phyloP scores from a whole-genome alignment of 2,888 invertebrate genomes.

The Cosmia trapezina region DNA sequence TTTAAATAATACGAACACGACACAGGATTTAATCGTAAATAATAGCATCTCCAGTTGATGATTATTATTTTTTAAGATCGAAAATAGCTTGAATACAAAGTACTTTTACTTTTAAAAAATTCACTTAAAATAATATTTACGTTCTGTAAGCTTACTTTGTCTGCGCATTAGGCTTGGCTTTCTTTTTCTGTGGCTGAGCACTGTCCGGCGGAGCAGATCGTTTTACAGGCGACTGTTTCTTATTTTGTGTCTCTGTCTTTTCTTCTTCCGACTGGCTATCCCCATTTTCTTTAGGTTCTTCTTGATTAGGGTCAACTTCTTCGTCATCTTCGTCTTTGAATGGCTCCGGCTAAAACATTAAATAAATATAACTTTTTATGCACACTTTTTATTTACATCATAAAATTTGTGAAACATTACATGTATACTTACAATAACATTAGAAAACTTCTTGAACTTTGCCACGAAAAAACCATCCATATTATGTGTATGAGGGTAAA shows the following conservation, averaged over 20 bases:
- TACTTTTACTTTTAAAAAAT: neutral
- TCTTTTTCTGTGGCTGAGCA: conserved; percentile 76
- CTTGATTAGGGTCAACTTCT: conserved; percentile 67
- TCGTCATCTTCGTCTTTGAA: conserved; percentile 86
- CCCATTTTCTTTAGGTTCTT: conserved; percentile 75
- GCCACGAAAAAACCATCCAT: conserved; percentile 99
- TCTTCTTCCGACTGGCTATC: conserved; percentile 71
- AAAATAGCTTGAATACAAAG: neutral
- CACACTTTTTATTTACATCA: neutral
- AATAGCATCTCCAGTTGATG: neutral
- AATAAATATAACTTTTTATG: conserved; percentile 1
- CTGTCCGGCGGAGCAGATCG: conserved; percentile 71
- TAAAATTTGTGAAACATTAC: neutral
- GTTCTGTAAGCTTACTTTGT: conserved; percentile 60
- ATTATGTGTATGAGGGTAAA: conserved; percentile 99
- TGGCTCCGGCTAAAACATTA: conserved; percentile 82
- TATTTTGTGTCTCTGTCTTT: conserved; percentile 50
- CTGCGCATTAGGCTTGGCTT: conserved; percentile 71
- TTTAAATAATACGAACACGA: neutral
- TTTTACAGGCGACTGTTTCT: conserved; percentile 70
- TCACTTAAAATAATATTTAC: neutral
- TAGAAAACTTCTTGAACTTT: conserved; percentile 98
- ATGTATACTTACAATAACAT: conserved; percentile 90
- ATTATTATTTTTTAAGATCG: neutral
- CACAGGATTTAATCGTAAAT: neutral